Percentiles rank a stretch among this genome's conserved stretches.
Evolutionary conservation across 2,797 vertebrate genomes (phyloP).

Genomic region (Leptodactylus fallax): DNA sequence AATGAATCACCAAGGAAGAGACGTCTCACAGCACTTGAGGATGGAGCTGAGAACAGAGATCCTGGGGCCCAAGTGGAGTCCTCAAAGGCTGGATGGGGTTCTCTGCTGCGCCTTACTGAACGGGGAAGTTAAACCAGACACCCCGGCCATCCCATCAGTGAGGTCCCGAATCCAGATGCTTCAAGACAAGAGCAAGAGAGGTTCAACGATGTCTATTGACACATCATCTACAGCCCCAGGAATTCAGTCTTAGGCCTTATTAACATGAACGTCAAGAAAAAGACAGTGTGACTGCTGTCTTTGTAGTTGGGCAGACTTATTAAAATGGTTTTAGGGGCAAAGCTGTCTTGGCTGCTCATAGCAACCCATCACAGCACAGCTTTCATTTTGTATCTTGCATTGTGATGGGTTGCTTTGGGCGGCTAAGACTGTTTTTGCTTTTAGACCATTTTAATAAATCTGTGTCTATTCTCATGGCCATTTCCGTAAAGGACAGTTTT

Average conservation of each 20-base stretch:
- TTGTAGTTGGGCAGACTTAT: no score
- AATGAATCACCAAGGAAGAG: slow-evolving; percentile 44
- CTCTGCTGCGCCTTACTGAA: slow-evolving; percentile 34
- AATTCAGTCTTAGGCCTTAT: background rate
- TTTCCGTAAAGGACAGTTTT: no score
- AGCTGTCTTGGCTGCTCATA: no score
- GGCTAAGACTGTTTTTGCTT: no score
- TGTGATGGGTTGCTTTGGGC: no score
- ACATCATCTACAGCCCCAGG: background rate
- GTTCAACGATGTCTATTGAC: background rate
- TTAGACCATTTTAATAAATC: no score
- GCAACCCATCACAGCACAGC: no score
- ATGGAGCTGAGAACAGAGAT: slow-evolving; percentile 28
- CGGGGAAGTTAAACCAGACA: slow-evolving; percentile 61
- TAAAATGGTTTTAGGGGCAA: no score
- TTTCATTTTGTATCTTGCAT: no score
- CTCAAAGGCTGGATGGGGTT: background rate
- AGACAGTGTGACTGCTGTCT: no score
- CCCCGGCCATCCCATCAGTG: slow-evolving; percentile 56
- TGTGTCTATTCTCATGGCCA: no score
- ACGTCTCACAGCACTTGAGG: background rate
- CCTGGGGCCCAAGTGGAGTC: background rate
- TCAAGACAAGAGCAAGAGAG: slow-evolving; percentile 2
- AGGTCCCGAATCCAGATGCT: slow-evolving; percentile 59
- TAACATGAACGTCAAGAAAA: no score